Conservation (phyloP, 2,888 invertebrate species). For the Eubasilissa splendida region DNA sequence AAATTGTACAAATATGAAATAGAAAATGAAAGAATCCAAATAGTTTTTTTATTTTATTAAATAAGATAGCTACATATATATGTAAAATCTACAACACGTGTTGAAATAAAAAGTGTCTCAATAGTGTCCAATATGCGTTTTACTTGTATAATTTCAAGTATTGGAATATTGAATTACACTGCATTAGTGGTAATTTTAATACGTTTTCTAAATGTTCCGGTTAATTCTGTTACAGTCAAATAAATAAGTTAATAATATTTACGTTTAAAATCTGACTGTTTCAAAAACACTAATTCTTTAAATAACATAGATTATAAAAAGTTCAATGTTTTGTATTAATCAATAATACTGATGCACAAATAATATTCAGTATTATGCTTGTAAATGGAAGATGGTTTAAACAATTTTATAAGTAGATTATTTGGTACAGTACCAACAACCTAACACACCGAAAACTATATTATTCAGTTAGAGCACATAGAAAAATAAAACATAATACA, state of each 20-base stretch:
- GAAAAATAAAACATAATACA: background rate
- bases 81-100: too few species aligned
- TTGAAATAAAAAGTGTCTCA: too few species aligned
- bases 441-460: conserved; percentile 7
- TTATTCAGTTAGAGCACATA: conserved; percentile 9
- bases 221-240: background rate
- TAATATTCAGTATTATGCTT: background rate
- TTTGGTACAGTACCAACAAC: background rate
- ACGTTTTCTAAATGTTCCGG: background rate
- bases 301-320: too few species aligned
- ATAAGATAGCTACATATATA: too few species aligned
- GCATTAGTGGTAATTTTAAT: background rate
- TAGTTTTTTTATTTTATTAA: too few species aligned
- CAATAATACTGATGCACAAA: background rate
- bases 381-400: background rate
- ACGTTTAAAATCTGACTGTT: too few species aligned
- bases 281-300: too few species aligned
- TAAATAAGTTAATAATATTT: too few species aligned
- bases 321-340: too few species aligned
- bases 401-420: conserved; percentile 3
- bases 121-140: too few species aligned
- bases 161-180: background rate
- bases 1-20: too few species aligned
- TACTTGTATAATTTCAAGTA: background rate
- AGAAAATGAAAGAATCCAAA: too few species aligned